Evolutionary conservation across 2,797 vertebrate species (phyloP), one percentile per base, ranked within the genome.

Genomic region (Acanthurus tractus): DNA sequence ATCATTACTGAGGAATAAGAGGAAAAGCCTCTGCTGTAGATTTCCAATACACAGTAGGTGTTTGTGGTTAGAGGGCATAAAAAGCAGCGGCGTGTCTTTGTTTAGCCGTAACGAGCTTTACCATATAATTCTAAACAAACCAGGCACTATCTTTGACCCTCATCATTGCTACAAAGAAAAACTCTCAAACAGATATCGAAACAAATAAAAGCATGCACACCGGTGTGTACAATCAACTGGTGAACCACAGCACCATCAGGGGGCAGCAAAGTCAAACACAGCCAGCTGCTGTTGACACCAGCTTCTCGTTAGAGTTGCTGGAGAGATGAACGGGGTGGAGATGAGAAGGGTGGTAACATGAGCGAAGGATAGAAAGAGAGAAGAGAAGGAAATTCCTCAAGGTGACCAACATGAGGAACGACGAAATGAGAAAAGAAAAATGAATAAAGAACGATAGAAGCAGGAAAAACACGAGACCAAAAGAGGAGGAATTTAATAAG

Each of bases 251-350:
- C 44, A 53, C 87, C 92, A 88, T 82, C 17, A 46, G 91, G 77
- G 92, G 93, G 93, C 91, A 93, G 90, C 86, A 92, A 62, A 93
- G 90, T 42, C 84, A 84, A 83, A 82, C 80, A 48, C 46, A 76
- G 81, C 17, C 58, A 11, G 48, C 65, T 62, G 25, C 25, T 29
- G 25, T 29, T 29, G 25, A 29, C 25, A 29, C 52, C 53, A 38
- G 78, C 76, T 55, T 75, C 75, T 80, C 49, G 17, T 68, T 52
- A 63, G 77, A 72, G 65, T 59, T 75, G 69, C 14, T 20, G 40
- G 66, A 56, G 44, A 55, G 50, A 69, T 14, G 23, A 62, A 54
- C 7, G 58, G 17, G 64, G 63, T 44, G 46, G 42, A 62, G 55
- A 52, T 54, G 61, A 72, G 59, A 25, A 22, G 38, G 62, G 46